phyloP scores from a whole-genome alignment of 2,888 invertebrate species.

The Automeris io region DNA sequence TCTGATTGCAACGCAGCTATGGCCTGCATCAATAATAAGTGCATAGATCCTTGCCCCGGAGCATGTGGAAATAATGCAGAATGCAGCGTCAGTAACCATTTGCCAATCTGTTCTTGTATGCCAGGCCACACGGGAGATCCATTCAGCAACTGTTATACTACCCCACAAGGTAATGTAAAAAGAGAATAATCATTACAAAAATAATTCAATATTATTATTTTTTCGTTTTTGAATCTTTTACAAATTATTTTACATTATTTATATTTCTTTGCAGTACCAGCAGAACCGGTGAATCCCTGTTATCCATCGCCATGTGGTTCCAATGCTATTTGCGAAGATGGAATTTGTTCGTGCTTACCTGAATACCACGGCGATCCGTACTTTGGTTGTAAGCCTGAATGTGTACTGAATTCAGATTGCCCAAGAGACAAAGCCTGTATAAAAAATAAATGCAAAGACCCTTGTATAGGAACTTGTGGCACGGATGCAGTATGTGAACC shows the following conservation, averaged over 20 bases:
- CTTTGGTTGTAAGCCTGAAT: slow-evolving; percentile 86
- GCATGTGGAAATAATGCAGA: slow-evolving; percentile 86
- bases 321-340: slow-evolving; percentile 79
- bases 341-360: slow-evolving; percentile 82
- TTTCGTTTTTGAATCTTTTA: not conserved
- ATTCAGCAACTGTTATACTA: slow-evolving; percentile 70
- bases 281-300: slow-evolving; percentile 75
- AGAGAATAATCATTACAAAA: not conserved
- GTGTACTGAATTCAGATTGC: slow-evolving; percentile 86
- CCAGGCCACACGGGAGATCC: slow-evolving; percentile 85
- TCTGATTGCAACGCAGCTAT: slow-evolving; percentile 82
- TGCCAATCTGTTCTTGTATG: slow-evolving; percentile 82
- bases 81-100: slow-evolving; percentile 83
- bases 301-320: slow-evolving; percentile 83
- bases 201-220: slow-evolving; percentile 4
- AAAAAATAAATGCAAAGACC: slow-evolving; percentile 83
- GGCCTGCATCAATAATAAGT: slow-evolving; percentile 84
- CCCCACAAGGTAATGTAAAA: slow-evolving; percentile 38
- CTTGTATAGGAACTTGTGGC: slow-evolving; percentile 84
- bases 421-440: slow-evolving; percentile 82
- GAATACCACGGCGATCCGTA: slow-evolving; percentile 87
- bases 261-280: slow-evolving; percentile 37
- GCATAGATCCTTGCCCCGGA: slow-evolving; percentile 86
- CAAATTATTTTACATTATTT: not conserved
- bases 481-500: slow-evolving; percentile 76